Evolutionary conservation across 2,113 vertebrate genomes (phyloP), one percentile per base, ranked within the genome.

Genomic region (Bufo bufo): DNA sequence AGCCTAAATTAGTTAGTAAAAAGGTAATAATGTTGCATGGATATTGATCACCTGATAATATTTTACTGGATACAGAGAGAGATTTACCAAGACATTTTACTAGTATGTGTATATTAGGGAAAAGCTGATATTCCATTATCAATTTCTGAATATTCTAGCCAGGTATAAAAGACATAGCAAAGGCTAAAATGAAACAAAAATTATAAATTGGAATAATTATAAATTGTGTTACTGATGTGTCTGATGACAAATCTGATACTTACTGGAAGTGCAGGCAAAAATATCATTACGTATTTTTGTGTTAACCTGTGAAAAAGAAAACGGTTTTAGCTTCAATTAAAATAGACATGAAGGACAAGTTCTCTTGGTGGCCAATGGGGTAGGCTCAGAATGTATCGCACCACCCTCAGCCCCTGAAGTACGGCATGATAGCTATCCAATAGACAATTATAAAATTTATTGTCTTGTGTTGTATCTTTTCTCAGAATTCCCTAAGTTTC

Each of bases 231-330:
- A 33, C n/a, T 43, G 66, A 43, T 71, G 23, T 33, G 43, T 6
- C 23, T 33, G 3, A 43, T 33, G 33, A 5, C 17, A 75, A 10
- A 90, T 49, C 79, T 84, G 65, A 54, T 47, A 97, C 98, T 99
- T 92, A 99, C 98, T 23, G 98, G 98, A 90, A 99, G 96, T 13
- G 97, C 98, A 85, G 97, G 97, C 77, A 98, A 93, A 91, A 97
- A 99, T 69, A 93, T 91, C 91, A 92, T 93, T 90, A 96, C 91
- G 1, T 99, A 99, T 33, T 96, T 80, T 43, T 99, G 96, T 13
- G 97, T 97, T 63, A 98, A 96, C 92, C 98, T 99, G 90, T 71
- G 77, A 33, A 33, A 33, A 33, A 33, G 33, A 33, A 33, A 33
- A 45, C 16, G 3, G 1, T 2, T 43, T 43, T 80, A 61, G 59